Evolutionary conservation across 2,113 vertebrate species (phyloP).

Genomic region (Onychostruthus taczanowskii): DNA sequence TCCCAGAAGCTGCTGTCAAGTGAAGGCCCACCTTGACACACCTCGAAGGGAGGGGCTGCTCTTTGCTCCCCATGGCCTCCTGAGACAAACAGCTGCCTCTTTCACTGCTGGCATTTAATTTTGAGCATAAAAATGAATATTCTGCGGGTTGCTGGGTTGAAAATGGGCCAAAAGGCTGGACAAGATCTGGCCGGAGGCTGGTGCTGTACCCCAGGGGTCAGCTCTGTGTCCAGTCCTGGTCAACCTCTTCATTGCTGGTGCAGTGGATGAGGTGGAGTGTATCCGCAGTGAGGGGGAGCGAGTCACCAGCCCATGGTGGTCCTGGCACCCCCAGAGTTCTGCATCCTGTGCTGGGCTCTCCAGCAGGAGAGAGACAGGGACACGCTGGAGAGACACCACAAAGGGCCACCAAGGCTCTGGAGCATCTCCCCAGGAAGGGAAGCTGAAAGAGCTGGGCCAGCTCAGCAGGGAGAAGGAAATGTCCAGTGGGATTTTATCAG

Average conservation of each 20-base stretch:
- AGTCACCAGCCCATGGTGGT: not conserved
- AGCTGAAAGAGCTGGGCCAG: not conserved
- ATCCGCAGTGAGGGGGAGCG: not conserved
- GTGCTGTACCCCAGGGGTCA: not conserved
- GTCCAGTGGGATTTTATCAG: not conserved
- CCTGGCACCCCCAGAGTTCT: not conserved
- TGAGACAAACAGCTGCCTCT: not conserved
- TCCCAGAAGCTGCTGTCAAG: not conserved
- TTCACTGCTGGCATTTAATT: not conserved
- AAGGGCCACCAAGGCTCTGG: not conserved
- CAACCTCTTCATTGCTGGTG: not conserved
- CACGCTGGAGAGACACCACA: not conserved
- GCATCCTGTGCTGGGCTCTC: not conserved
- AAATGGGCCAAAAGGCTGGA: not conserved
- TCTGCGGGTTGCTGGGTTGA: rapidly evolving
- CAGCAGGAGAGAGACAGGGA: not conserved
- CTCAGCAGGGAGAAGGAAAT: not conserved
- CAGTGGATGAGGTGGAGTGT: not conserved
- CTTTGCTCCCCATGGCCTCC: not conserved
- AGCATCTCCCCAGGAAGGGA: not conserved
- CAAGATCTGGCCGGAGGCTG: not conserved
- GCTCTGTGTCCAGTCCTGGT: not conserved
- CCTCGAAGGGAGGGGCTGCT: not conserved
- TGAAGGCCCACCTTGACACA: not conserved
- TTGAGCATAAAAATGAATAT: not conserved